phyloP scores from a whole-genome alignment of 2,113 vertebrate species.

The Mustelus asterias region DNA sequence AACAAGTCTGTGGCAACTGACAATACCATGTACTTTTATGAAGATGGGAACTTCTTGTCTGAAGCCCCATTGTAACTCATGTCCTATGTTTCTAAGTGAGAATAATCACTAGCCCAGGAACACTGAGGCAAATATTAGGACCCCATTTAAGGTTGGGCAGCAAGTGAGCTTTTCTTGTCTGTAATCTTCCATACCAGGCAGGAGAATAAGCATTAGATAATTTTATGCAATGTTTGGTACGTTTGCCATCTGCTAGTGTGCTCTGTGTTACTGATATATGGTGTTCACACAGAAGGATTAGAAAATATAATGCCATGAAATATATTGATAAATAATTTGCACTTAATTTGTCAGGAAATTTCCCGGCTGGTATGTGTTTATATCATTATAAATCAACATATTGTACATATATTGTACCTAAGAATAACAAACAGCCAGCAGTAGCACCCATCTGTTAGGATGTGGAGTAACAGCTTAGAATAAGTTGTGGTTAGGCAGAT shows the following conservation, averaged over 20 bases:
- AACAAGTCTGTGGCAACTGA: no score
- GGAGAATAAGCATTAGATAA: background rate
- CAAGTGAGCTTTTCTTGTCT: background rate
- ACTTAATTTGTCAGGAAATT: conserved; percentile 13
- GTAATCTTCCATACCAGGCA: background rate
- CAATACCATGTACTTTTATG: no score
- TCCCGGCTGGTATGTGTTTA: background rate
- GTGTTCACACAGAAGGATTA: conserved; percentile 22
- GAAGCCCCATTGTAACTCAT: no score
- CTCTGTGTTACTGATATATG: background rate
- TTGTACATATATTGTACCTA: background rate
- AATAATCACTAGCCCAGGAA: background rate
- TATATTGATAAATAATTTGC: conserved; percentile 14
- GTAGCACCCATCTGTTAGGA: conserved; percentile 10
- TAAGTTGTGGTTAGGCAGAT: background rate
- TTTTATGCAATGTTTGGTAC: background rate
- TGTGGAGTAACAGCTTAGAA: background rate
- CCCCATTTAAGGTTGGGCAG: background rate
- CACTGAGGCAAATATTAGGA: background rate
- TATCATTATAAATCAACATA: conserved; percentile 24
- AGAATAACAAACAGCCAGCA: background rate
- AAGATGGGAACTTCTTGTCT: no score
- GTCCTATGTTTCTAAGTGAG: background rate
- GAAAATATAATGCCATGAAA: background rate
- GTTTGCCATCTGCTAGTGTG: background rate